These are phyloP conservation scores for Eupelmus urozonus DNA, from an alignment of 2,888 invertebrate genomes.

Conservation along the genomic window DNA sequence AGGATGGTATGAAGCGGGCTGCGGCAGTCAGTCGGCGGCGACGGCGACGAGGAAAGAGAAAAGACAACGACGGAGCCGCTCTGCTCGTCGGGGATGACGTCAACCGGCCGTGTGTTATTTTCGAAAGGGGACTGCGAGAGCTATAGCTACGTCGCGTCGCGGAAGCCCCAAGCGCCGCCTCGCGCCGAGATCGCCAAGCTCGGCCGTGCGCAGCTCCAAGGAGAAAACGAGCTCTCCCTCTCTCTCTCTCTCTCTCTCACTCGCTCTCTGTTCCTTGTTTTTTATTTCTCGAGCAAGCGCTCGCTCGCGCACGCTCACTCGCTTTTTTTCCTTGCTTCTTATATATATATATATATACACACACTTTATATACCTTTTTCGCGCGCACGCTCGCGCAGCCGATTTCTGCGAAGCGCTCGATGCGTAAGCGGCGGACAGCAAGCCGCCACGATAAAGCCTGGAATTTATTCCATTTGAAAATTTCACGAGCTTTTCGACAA, in stretches of 20 bases:
- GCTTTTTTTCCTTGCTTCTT: not conserved
- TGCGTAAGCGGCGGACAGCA: conserved; percentile 7
- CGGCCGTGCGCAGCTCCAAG: conserved; percentile 32
- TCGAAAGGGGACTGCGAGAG: conserved; percentile 75
- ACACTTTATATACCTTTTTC: not conserved
- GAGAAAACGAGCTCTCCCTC: conserved; percentile 52
- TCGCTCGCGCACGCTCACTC: not conserved
- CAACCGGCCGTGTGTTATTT: conserved; percentile 76
- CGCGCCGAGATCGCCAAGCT: conserved; percentile 36
- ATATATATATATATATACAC: not conserved
- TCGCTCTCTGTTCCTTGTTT: conserved; percentile 1
- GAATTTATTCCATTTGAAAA: conserved; percentile 23
- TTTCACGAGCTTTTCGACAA: conserved; percentile 22
- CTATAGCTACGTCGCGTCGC: not conserved
- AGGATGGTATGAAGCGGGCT: not conserved
- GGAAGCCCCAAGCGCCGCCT: conserved; percentile 52
- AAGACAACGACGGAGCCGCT: not conserved
- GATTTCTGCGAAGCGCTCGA: conserved; percentile 19
- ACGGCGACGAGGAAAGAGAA: not conserved
- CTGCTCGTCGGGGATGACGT: conserved; percentile 72
- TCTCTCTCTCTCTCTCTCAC: not conserved
- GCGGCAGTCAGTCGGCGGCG: not conserved
- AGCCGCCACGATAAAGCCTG: conserved; percentile 13
- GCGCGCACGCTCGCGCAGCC: conserved; percentile 15
- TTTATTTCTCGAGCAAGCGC: not conserved